Conservation (phyloP, 2,797 vertebrate genomes). For the Antrozous pallidus region DNA sequence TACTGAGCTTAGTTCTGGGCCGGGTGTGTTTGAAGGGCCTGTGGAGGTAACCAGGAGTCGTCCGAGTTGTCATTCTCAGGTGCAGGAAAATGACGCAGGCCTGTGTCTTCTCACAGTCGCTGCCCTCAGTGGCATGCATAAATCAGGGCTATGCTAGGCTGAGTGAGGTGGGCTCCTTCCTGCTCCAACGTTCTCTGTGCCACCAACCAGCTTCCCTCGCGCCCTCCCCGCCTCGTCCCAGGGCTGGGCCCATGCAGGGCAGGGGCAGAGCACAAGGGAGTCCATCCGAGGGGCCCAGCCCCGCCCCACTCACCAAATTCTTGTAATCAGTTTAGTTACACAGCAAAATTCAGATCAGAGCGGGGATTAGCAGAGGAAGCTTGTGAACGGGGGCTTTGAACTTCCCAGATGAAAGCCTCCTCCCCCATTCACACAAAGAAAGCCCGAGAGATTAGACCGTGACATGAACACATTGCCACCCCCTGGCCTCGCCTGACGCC, state of each 20-base stretch:
- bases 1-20: neutral
- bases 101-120: neutral
- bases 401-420: conserved; percentile 55
- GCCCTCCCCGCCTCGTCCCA: neutral
- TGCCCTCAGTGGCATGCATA: neutral
- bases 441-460: neutral
- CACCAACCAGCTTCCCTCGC: neutral
- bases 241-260: neutral
- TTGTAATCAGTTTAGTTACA: conserved; percentile 74
- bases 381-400: conserved; percentile 63
- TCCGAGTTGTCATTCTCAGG: neutral
- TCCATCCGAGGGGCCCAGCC: neutral
- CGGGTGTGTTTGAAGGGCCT: neutral
- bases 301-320: neutral
- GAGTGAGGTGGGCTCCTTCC: neutral
- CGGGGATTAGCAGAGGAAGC: conserved; percentile 57
- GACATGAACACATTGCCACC: neutral
- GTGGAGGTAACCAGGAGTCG: neutral
- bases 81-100: neutral
- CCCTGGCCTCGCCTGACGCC: neutral
- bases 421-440: conserved; percentile 29
- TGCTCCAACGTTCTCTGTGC: neutral
- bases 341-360: conserved; percentile 65
- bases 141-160: neutral
- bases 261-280: neutral